Evolutionary conservation across 2,888 invertebrate species (phyloP), one percentile per base, ranked within the genome.

Genomic region (Venusia cambrica): DNA sequence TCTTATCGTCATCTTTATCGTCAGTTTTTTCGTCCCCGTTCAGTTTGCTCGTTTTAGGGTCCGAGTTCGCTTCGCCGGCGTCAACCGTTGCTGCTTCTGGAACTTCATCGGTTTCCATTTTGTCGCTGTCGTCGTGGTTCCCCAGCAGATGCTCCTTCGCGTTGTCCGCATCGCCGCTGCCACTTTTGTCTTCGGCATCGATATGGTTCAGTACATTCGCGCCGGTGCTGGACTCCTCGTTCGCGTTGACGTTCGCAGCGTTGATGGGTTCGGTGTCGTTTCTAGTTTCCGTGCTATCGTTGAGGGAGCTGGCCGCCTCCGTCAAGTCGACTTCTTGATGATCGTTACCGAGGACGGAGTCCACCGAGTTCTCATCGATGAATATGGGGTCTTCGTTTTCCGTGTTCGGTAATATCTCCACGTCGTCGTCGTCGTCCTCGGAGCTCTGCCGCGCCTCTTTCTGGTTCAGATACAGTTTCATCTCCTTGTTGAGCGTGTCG

Each of bases 401-500:
- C 8, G 68, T 45, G 36, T 79, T 68, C 2, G 74, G 72, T 36
- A 84, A 63, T 52, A 84, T 81, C 60, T 81, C 78, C 19, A 77
- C 77, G 45, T 39, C 39, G 34, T 87, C 68, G 57, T 83, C 68
- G 48, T 87, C 73, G 51, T 88, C 71, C 13, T 63, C 61, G 38
- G 62, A 58, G 19, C 44, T 31, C n/a, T n/a, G n/a, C n/a, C n/a
- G n/a, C n/a, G n/a, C n/a, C n/a, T n/a, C n/a, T n/a, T n/a, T n/a
- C n/a, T n/a, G n/a, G n/a, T n/a, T n/a, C n/a, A 89, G 48, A 57
- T 88, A 90, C 20, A 74, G 64, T 51, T 89, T 88, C 38, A 89
- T 81, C 26, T 89, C 90, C 20, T 79, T 83, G 48, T 85, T 80
- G 5, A 90, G 64, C 62, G 87, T 89, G 27, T 89, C 88, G 24